These are phyloP conservation scores for Drosophila watanabei DNA, from an alignment of 1,140 invertebrate genomes.

Conservation along the genomic window DNA sequence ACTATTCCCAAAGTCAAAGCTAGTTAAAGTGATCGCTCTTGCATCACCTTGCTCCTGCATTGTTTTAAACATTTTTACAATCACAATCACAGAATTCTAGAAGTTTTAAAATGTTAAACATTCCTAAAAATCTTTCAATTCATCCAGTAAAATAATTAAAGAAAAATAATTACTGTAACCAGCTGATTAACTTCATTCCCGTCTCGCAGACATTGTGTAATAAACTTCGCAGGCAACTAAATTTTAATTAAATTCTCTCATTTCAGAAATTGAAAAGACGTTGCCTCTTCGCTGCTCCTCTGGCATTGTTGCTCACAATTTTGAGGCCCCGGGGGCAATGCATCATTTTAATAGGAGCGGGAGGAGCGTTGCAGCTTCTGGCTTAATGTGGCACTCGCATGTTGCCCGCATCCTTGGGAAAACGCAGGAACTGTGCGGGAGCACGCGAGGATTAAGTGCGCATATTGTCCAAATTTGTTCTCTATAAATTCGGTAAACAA, in stretches of 20 bases:
- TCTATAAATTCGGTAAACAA: conserved; percentile 84
- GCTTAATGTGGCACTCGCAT: conserved; percentile 47
- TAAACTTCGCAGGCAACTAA: not conserved
- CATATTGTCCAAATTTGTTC: conserved; percentile 85
- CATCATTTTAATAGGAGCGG: conserved; percentile 46
- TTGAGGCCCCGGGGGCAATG: conserved; percentile 27
- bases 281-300: not conserved
- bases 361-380: conserved; percentile 28
- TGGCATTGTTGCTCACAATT: conserved; percentile 15
- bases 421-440: conserved; percentile 60
- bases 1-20: too few relatives aligned
- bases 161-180: not conserved
- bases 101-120: too few relatives aligned
- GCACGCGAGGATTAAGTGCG: conserved; percentile 73
- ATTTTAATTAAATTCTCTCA: conserved; percentile 39
- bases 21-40: too few relatives aligned
- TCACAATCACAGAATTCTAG: too few relatives aligned
- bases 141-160: not conserved
- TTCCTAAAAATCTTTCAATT: not conserved
- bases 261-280: conserved; percentile 34
- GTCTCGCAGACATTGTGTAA: not conserved
- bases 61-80: too few relatives aligned
- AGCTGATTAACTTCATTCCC: conserved; percentile 1
- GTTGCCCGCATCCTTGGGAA: conserved; percentile 18
- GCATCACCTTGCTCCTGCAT: too few relatives aligned